Evolutionary conservation across 2,888 invertebrate genomes (phyloP).

Genomic region (Slavum lentiscoides): DNA sequence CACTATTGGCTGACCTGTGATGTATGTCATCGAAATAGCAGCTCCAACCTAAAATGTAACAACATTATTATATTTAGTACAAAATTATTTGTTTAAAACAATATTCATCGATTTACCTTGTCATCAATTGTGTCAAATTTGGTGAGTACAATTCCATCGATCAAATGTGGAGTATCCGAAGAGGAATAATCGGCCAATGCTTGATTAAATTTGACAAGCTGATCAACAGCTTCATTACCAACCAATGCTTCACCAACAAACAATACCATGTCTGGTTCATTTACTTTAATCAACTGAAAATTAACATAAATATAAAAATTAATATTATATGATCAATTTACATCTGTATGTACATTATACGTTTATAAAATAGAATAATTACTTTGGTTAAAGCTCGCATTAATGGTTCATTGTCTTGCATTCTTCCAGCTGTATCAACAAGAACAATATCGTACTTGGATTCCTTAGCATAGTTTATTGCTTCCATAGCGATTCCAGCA

Average conservation of each 20-base stretch:
- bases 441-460: slow-evolving; percentile 85
- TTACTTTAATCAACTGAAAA: slow-evolving; percentile 85
- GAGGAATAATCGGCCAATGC: slow-evolving; percentile 91
- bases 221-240: slow-evolving; percentile 99
- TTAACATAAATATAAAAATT: slow-evolving; percentile 31
- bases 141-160: slow-evolving; percentile 98
- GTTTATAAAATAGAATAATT: slow-evolving; percentile 35
- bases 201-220: slow-evolving; percentile 97
- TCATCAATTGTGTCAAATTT: slow-evolving; percentile 99
- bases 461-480: slow-evolving; percentile 86
- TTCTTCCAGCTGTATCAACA: slow-evolving; percentile 99
- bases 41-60: slow-evolving; percentile 76
- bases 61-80: background rate
- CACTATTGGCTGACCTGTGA: slow-evolving; percentile 98
- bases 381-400: slow-evolving; percentile 96
- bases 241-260: slow-evolving; percentile 99
- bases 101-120: slow-evolving; percentile 66
- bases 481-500: slow-evolving; percentile 97
- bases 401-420: slow-evolving; percentile 99
- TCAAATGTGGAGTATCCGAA: slow-evolving; percentile 80
- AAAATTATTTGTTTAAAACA: background rate
- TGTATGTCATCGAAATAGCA: slow-evolving; percentile 99
- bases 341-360: background rate
- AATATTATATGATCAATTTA: background rate
- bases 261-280: slow-evolving; percentile 96